A percentile compares a stretch with the other conserved stretches of the same genome.
phyloP scores from a whole-genome alignment of 2,888 invertebrate genomes.

The Nemapogon koenigi region DNA sequence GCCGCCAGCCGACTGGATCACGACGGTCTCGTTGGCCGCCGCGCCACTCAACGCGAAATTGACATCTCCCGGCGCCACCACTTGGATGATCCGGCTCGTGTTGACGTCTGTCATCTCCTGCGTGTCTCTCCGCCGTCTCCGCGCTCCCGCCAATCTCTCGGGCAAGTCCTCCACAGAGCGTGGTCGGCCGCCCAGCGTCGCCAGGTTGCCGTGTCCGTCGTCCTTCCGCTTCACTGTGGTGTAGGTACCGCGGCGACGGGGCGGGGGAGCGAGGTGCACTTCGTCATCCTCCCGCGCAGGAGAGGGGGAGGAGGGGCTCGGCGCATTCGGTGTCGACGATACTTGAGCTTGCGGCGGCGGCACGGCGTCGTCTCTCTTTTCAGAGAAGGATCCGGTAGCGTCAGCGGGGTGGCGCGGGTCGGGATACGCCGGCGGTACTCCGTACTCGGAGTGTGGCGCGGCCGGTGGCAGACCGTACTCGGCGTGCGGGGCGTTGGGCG shows the following conservation, averaged over 20 bases:
- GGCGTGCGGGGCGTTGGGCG: slow-evolving; percentile 55
- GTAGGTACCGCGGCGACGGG: slow-evolving; percentile 77
- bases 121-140: slow-evolving; percentile 76
- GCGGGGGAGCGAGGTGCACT: slow-evolving; percentile 82
- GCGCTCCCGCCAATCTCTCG: slow-evolving; percentile 77
- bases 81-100: slow-evolving; percentile 88
- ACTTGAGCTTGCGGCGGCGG: slow-evolving; percentile 85
- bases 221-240: slow-evolving; percentile 87
- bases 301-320: slow-evolving; percentile 60
- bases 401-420: slow-evolving; percentile 89
- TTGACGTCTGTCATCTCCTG: slow-evolving; percentile 94
- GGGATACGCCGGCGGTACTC: slow-evolving; percentile 81
- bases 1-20: slow-evolving; percentile 80
- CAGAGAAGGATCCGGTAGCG: slow-evolving; percentile 81
- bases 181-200: slow-evolving; percentile 84
- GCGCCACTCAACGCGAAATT: slow-evolving; percentile 86
- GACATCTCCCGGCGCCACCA: slow-evolving; percentile 92
- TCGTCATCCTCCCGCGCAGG: slow-evolving; percentile 66
- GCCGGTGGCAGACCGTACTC: slow-evolving; percentile 77
- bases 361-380: slow-evolving; percentile 80
- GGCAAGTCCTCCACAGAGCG: slow-evolving; percentile 86
- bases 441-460: slow-evolving; percentile 70
- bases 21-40: slow-evolving; percentile 84
- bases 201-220: slow-evolving; percentile 79
- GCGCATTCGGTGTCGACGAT: slow-evolving; percentile 73